These are phyloP conservation scores for Branchellion lobata DNA, from an alignment of 2,888 invertebrate species.

Conservation along the genomic window DNA sequence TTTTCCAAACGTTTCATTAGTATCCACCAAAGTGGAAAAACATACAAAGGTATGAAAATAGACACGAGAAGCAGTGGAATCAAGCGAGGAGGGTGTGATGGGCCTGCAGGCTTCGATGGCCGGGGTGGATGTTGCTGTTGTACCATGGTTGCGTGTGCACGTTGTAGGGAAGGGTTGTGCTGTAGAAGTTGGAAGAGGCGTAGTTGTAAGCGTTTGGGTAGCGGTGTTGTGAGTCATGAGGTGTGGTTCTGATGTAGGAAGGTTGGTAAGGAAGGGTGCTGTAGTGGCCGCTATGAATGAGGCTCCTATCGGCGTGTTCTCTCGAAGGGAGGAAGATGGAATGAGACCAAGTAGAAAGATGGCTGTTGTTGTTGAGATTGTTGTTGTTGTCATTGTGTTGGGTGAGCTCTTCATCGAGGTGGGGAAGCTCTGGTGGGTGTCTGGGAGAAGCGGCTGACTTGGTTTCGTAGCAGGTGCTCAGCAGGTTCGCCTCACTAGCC, in stretches of 20 bases:
- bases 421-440: not conserved
- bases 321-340: slow-evolving; percentile 2
- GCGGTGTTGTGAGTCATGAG: not conserved
- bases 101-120: not conserved
- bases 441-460: not conserved
- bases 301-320: not conserved
- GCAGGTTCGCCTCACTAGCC: not conserved
- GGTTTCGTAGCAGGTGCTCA: not conserved
- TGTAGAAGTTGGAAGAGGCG: not conserved
- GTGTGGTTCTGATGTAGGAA: not conserved
- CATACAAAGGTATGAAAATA: too few species aligned
- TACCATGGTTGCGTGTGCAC: not conserved
- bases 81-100: slow-evolving; percentile 4
- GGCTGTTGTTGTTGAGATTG: too few species aligned
- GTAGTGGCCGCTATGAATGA: not conserved
- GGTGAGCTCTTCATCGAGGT: not conserved
- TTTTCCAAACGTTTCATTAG: too few species aligned
- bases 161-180: not conserved
- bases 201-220: not conserved
- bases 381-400: not conserved
- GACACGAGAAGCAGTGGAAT: too few species aligned
- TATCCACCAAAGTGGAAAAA: too few species aligned
- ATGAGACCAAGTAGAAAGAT: slow-evolving; percentile 9
- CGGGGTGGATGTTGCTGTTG: not conserved
- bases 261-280: not conserved